Evolutionary conservation across 2,113 vertebrate species (phyloP), one percentile per base, ranked within the genome.

Genomic region (Sterna hirundo): DNA sequence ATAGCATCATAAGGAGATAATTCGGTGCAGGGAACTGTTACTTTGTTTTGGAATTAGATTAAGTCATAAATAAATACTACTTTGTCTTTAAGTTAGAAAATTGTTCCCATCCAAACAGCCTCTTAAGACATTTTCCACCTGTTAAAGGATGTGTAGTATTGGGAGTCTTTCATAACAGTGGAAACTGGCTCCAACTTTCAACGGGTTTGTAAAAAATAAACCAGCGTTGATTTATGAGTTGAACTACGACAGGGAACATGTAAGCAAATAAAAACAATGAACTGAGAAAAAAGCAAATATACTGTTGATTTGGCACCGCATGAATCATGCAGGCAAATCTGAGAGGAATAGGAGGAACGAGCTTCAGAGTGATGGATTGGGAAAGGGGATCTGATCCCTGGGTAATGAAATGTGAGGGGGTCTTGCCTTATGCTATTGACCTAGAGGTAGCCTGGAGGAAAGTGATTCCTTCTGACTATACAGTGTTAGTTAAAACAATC

Each of bases 401-500:
- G 87, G 90, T 94, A 96, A 97, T 97, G 94, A 97, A 97, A 97
- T 96, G 94, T 94, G 96, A 97, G 95, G 96, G 94, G 90, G 90
- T 96, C 97, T 98, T 97, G 88, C 95, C 94, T 97, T 88, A 46
- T 91, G 85, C 87, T 96, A 81, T 97, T 98, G 97, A 98, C 97
- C 98, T 95, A 93, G 94, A 96, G 94, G 94, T 87, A 97, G 96
- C 93, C 95, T 94, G 93, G 86, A 91, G 96, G 95, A 97, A 97
- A 98, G 97, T 95, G 95, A 98, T 97, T 97, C 95, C 97, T 97
- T 97, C 94, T 97, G 97, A 97, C 97, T 98, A 94, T 89, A 80
- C 78, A 90, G 95, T 98, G 97, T 98, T 98, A 97, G 96, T 97
- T 96, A 98, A 98, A 98, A 98, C 94, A 98, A 98, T 96, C 89